Evolutionary conservation across 2,888 invertebrate species (phyloP).

Genomic region (Stenurella melanura): DNA sequence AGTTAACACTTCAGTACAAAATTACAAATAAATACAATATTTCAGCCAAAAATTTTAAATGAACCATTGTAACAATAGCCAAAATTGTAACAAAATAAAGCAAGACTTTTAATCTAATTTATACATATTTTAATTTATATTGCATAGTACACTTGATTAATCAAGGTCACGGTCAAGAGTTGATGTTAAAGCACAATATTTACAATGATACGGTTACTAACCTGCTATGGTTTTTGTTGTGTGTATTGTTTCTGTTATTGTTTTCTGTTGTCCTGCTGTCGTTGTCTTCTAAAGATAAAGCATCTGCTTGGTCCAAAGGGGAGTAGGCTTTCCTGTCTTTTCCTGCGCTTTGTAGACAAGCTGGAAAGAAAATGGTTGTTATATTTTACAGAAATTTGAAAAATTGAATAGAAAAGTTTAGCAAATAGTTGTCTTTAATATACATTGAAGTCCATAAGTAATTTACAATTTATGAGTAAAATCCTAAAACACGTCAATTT

Average conservation of each 20-base stretch:
- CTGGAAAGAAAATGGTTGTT: constrained; percentile 72
- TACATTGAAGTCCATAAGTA: too few species aligned
- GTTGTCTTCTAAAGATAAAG: constrained; percentile 66
- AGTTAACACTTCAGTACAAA: too few species aligned
- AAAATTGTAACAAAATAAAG: neutral
- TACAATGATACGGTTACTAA: constrained; percentile 49
- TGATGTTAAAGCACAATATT: constrained; percentile 17
- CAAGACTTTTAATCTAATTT: neutral
- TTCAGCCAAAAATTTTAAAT: too few species aligned
- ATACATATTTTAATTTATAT: neutral
- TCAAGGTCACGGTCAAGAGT: constrained; percentile 46
- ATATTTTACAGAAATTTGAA: too few species aligned
- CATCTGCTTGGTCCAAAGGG: constrained; percentile 78
- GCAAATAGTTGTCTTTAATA: too few species aligned
- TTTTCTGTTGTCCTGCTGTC: constrained; percentile 68
- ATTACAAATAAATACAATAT: too few species aligned
- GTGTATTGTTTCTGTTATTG: constrained; percentile 73
- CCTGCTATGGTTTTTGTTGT: constrained; percentile 69
- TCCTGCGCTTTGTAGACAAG: constrained; percentile 83
- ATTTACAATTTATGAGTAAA: too few species aligned
- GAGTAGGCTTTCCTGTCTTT: constrained; percentile 80
- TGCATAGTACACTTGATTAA: constrained; percentile 18
- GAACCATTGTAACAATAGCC: too few species aligned
- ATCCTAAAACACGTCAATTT: too few species aligned
- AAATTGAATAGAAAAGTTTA: too few species aligned